Evolutionary conservation across 2,113 vertebrate species (phyloP), one percentile per base, ranked within the genome.

Genomic region (Dendrocopos noguchii): DNA sequence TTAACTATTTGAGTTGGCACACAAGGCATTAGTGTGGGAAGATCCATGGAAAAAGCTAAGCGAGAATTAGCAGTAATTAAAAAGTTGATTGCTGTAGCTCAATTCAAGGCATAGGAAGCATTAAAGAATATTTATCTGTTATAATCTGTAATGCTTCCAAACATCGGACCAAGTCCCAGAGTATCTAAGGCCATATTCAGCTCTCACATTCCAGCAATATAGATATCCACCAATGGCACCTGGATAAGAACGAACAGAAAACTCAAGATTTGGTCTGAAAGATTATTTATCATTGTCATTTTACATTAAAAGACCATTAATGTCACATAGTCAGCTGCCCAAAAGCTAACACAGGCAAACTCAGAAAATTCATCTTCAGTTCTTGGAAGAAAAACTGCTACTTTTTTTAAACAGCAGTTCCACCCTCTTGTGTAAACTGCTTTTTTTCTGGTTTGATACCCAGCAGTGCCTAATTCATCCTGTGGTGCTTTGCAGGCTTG

Each of bases 41-140:
- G 80, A 83, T n/a, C 53, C 75, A 36, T 7, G 33, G 63, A 80
- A 89, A 87, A 74, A 71, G 8, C 7, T 47, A 39, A 34, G 16
- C 39, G 33, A 83, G 21, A 86, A 76, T 70, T 36, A 80, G 46
- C 74, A 66, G 10, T 47, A 76, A 91, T 73, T 81, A 10, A 64
- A 68, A 88, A 90, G 87, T 19, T 9, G 7, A 66, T 85, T 87
- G 31, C 36, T 86, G 39, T 63, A 70, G 46, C 56, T 83, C 29
- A 85, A 10, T 83, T 89, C 73, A 78, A 91, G 73, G 29, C 33
- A 90, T 50, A 94, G 34, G 60, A 81, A 92, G n/a, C 31, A 93
- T 67, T 80, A 57, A 80, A 68, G 20, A 11, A 46, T 50, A 22
- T 42, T 90, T 86, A 64, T 91, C 33, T 67, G 31, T 42, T 78